Conservation (phyloP, 2,113 vertebrate genomes). For the Spea bombifrons region DNA sequence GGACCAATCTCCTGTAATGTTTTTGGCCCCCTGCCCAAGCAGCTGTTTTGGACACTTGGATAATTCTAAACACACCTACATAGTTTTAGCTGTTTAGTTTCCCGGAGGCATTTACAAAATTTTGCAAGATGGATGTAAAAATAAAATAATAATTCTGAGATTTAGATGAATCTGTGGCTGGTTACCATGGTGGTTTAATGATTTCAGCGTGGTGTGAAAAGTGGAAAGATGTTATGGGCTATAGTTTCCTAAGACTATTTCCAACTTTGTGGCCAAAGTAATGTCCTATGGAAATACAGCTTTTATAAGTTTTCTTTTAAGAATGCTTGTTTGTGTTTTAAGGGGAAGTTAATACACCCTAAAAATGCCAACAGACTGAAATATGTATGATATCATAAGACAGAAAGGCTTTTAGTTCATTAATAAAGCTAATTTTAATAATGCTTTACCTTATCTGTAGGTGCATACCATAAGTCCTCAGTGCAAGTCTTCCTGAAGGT, state of each 20-base stretch:
- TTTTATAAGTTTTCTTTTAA: too few relatives aligned
- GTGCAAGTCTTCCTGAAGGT: too few relatives aligned
- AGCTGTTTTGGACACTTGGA: slow-evolving; percentile 34
- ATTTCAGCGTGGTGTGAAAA: slow-evolving; percentile 31
- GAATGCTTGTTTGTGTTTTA: too few relatives aligned
- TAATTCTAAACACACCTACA: slow-evolving; percentile 39
- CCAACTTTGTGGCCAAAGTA: not conserved
- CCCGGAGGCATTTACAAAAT: slow-evolving; percentile 24
- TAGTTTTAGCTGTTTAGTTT: slow-evolving; percentile 8
- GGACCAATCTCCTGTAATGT: slow-evolving; percentile 26
- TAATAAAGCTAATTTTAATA: too few relatives aligned
- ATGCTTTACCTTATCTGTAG: too few relatives aligned
- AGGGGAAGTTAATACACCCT: too few relatives aligned
- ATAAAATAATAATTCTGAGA: not conserved
- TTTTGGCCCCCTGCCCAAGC: slow-evolving; percentile 23
- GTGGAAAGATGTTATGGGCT: slow-evolving; percentile 7
- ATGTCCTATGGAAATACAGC: not conserved
- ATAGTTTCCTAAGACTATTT: slow-evolving; percentile 9
- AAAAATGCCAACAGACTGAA: too few relatives aligned
- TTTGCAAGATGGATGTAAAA: not conserved
- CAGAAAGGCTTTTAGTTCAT: too few relatives aligned
- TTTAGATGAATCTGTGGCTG: slow-evolving; percentile 19
- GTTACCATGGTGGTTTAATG: slow-evolving; percentile 34
- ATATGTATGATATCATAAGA: too few relatives aligned
- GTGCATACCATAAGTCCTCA: too few relatives aligned